phyloP scores from a whole-genome alignment of 2,797 vertebrate genomes.

The Hypotaenidia okinawae region DNA sequence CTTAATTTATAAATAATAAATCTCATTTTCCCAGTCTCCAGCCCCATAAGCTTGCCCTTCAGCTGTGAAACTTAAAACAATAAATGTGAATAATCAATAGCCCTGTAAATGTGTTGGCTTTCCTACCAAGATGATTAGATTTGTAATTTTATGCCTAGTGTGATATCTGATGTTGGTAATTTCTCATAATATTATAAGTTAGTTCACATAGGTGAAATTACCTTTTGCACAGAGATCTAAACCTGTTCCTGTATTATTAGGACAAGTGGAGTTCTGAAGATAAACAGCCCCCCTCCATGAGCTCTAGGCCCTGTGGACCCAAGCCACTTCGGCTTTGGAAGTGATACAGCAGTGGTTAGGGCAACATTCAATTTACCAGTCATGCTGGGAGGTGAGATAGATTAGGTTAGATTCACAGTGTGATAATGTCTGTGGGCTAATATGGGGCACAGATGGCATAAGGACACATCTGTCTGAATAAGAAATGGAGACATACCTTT shows the following conservation, averaged over 20 bases:
- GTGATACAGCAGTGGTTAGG: neutral
- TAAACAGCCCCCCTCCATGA: fast-evolving
- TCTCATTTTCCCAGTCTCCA: neutral
- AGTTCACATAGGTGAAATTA: neutral
- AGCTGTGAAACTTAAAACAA: neutral
- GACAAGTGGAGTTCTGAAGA: neutral
- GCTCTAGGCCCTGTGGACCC: neutral
- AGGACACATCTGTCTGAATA: neutral
- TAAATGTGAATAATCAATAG: neutral
- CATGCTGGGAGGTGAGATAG: neutral
- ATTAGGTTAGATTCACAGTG: neutral
- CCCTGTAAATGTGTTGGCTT: neutral
- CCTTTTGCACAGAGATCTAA: neutral
- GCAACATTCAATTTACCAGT: neutral
- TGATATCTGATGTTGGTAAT: neutral
- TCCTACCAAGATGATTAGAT: neutral
- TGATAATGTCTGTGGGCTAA: neutral
- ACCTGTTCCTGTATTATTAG: neutral
- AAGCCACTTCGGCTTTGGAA: neutral
- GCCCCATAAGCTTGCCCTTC: neutral
- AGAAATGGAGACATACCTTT: neutral
- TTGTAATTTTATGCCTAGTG: neutral
- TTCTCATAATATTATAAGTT: neutral
- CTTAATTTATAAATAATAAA: neutral
- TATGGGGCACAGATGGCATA: neutral